Conservation (phyloP, 2,797 vertebrate genomes). For the Arrhamphus sclerolepis region DNA sequence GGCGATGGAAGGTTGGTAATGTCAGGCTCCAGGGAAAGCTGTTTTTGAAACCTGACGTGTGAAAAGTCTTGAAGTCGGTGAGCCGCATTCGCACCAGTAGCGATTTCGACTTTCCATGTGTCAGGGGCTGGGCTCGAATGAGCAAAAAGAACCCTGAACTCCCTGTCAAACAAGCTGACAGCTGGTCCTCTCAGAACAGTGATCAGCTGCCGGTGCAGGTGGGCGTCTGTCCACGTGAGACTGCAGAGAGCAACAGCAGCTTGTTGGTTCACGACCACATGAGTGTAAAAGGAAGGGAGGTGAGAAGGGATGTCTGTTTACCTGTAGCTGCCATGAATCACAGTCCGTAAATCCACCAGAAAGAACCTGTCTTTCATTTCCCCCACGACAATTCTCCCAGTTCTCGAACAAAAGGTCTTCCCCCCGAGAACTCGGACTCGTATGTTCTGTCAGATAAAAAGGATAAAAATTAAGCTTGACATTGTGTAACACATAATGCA, state of each 20-base stretch:
- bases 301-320: conserved; percentile 47
- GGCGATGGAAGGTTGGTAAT: conserved; percentile 60
- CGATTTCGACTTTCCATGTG: conserved; percentile 12
- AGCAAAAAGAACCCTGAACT: conserved; percentile 88
- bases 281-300: background rate
- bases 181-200: conserved; percentile 83
- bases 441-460: conserved; percentile 80
- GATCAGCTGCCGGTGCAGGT: conserved; percentile 88
- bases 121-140: conserved; percentile 77
- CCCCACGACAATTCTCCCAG: conserved; percentile 82
- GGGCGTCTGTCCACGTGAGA: conserved; percentile 88
- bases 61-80: conserved; percentile 28
- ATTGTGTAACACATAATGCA: background rate
- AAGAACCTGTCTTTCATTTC: conserved; percentile 86
- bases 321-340: conserved; percentile 91
- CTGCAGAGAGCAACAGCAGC: conserved; percentile 61
- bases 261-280: conserved; percentile 11
- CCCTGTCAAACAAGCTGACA: conserved; percentile 81
- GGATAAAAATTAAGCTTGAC: background rate
- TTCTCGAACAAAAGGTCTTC: conserved; percentile 82
- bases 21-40: conserved; percentile 37
- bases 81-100: background rate
- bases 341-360: conserved; percentile 84
- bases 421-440: conserved; percentile 81
- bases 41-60: conserved; percentile 20